Evolutionary conservation across 2,888 invertebrate genomes (phyloP).

Genomic region (Sericinus montela): DNA sequence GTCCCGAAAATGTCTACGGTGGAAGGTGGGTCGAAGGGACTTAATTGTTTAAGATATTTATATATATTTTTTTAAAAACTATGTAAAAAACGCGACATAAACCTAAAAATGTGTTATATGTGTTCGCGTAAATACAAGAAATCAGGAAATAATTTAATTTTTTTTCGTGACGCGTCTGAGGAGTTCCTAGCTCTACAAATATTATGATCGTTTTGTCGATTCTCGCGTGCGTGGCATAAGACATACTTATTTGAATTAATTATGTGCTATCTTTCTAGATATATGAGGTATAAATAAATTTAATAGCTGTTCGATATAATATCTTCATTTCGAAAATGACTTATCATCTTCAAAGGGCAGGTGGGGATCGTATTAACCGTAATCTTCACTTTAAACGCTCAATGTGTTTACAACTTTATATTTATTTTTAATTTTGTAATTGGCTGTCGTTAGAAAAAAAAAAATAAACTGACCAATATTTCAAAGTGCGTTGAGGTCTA

Average conservation of each 20-base stretch:
- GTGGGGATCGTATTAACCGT: background rate
- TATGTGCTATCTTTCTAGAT: conserved; percentile 31
- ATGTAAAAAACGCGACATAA: no score
- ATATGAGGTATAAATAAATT: conserved; percentile 17
- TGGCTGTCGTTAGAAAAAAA: background rate
- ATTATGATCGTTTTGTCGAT: conserved; percentile 43
- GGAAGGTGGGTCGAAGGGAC: no score
- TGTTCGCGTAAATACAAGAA: no score
- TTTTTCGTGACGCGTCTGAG: conserved; percentile 23
- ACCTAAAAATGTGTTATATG: no score
- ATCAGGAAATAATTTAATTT: background rate
- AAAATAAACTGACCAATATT: background rate
- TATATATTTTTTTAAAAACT: no score
- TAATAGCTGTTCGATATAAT: conserved; percentile 16
- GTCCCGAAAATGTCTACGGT: no score
- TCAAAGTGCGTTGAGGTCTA: background rate
- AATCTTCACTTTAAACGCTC: conserved; percentile 1
- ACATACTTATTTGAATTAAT: conserved; percentile 61
- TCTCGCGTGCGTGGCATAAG: conserved; percentile 59
- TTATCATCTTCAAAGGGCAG: conserved; percentile 10
- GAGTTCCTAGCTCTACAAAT: conserved; percentile 33
- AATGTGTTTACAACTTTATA: background rate
- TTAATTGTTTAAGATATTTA: no score
- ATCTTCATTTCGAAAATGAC: conserved; percentile 16
- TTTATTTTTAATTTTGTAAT: background rate